Conservation (phyloP, 2,888 invertebrate species). For the Notodonta ziczac region DNA sequence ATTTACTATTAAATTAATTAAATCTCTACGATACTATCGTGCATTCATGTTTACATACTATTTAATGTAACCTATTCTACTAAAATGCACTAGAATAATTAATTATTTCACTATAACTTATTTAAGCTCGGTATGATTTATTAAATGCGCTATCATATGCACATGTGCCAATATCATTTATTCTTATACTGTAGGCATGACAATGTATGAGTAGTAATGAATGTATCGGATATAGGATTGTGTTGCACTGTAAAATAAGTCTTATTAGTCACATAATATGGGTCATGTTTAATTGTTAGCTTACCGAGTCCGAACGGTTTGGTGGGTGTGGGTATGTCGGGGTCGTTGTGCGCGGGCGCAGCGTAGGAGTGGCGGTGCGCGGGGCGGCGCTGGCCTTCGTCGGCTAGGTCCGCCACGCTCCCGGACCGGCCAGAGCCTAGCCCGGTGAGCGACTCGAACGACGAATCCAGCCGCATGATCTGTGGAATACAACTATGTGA, state of each 20-base stretch:
- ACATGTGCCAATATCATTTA: constrained; percentile 44
- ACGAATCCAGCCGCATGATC: constrained; percentile 93
- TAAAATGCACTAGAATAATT: constrained; percentile 60
- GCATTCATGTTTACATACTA: constrained; percentile 54
- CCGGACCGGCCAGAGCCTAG: constrained; percentile 89
- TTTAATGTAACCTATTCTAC: constrained; percentile 56
- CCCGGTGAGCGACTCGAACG: constrained; percentile 90
- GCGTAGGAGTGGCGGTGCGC: constrained; percentile 83
- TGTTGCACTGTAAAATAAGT: constrained; percentile 51
- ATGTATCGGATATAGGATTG: constrained; percentile 58
- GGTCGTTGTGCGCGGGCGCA: constrained; percentile 78
- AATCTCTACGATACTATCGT: constrained; percentile 56
- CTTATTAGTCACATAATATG: constrained; percentile 15
- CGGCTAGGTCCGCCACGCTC: constrained; percentile 92
- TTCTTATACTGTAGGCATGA: constrained; percentile 49
- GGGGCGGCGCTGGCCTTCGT: constrained; percentile 80
- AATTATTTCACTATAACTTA: constrained; percentile 21
- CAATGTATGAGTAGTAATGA: constrained; percentile 53
- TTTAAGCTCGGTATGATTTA: constrained; percentile 30
- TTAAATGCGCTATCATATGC: constrained; percentile 47
- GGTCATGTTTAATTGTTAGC: constrained; percentile 51
- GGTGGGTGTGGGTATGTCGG: constrained; percentile 85
- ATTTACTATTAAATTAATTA: constrained; percentile 36
- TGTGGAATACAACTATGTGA: constrained; percentile 52
- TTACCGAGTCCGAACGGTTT: constrained; percentile 94